Evolutionary conservation across 2,113 vertebrate species (phyloP), one percentile per base, ranked within the genome.

Genomic region (Telmatochromis sp.): DNA sequence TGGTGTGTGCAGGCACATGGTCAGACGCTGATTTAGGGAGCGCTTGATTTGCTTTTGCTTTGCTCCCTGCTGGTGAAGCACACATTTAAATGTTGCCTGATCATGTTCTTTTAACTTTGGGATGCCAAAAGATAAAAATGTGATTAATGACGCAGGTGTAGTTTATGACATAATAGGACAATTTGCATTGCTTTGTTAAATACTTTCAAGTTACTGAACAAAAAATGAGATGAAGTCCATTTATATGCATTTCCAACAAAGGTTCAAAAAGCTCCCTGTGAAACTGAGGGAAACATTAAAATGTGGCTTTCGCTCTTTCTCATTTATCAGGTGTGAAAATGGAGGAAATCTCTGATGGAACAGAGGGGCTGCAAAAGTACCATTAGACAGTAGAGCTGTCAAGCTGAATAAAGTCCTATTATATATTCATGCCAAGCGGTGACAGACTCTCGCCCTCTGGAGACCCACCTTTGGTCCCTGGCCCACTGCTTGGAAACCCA

Each of bases 251-350:
- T 37, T 42, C 54, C 53, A 57, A 37, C 8, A 40, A 23, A 35
- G 0, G 31, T 26, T 80, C 6, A 7, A 21, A 37, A 80, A 55
- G 5, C 14, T 28, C 12, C 17, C 23, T 7, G 35, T 42, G 78
- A 65, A 42, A 51, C 19, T 4, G 1, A 57, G 21, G 8, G 80
- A 55, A 58, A 40, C 9, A 40, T 42, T 57, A 23, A 57, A 42
- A 42, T 12, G 37, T 6, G 21, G 15, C 45, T 33, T 26, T 71
- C 3, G 12, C 60, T 63, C 42, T 55, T 54, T n/a, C 88, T 86
- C 81, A 9, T 91, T 57, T 73, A 73, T 87, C 79, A 83, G 87
- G 81, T 85, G 79, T 92, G 83, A 82, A 92, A 81, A n/a, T 3
- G 7, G 23, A 84, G 82, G 47, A 79, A 9, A 75, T 10, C 7